Evolutionary conservation across 2,888 invertebrate genomes (phyloP), one percentile per base, ranked within the genome.

Genomic region (Ypsolopha scabrella): DNA sequence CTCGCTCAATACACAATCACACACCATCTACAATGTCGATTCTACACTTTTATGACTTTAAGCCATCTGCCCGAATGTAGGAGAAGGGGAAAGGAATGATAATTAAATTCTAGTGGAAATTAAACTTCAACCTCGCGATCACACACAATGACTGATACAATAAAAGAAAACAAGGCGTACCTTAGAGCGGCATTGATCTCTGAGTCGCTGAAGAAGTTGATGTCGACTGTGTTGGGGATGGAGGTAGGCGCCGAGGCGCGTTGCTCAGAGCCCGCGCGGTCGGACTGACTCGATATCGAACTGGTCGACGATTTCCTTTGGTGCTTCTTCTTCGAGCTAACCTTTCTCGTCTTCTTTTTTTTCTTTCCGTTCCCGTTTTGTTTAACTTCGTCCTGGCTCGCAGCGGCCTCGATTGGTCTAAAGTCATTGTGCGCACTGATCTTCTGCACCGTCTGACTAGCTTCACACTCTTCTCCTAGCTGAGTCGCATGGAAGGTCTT

Each of bases 191-290:
- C 90, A n/a, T 93, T 93, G 49, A 95, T 86, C 85, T 98, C 97
- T 0, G 95, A 94, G 70, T 98, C 98, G 70, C 97, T 97, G 80
- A 95, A 97, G 86, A 97, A 97, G 71, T 96, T 72, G 58, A 82
- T 75, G 44, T 85, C 86, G 6, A 70, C 63, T 46, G 70, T 58
- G 55, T 75, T 79, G 11, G 75, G 75, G 53, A 80, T 74, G 52
- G 79, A 62, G 6, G 80, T 65, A 6, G 80, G 69, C 58, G 71
- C 75, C 2, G 76, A 59, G 44, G 69, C 61, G 11, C 85, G 75
- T 57, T 78, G 75, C 56, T 88, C 87, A 33, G 80, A 76, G 13
- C 80, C 74, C n/a, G 83, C 79, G 54, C 85, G 77, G 64, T 88
- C 88, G 36, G 87, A 87, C 57, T 87, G 86, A 61, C 87, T 87